Evolutionary conservation across 1,140 invertebrate genomes (phyloP).

Genomic region (Scaptomyza hsui): DNA sequence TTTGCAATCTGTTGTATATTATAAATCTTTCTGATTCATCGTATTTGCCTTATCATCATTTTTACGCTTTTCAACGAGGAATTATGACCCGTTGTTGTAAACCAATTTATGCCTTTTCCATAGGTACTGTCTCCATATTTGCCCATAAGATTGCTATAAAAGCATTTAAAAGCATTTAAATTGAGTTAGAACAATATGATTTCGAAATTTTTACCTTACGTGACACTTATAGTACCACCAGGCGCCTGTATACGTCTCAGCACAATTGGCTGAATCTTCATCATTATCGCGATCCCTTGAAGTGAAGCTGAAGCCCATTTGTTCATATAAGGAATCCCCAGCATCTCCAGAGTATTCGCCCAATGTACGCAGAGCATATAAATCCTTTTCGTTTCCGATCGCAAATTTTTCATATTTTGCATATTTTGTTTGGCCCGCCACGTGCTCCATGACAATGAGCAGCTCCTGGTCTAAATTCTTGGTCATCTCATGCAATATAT

Average conservation of each 20-base stretch:
- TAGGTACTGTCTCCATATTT: constrained; percentile 31
- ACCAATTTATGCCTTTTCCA: constrained; percentile 41
- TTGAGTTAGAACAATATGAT: no score
- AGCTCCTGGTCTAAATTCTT: constrained; percentile 86
- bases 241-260: constrained; percentile 86
- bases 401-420: constrained; percentile 88
- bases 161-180: no score
- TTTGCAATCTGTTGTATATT: no score
- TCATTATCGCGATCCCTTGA: constrained; percentile 89
- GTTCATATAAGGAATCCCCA: constrained; percentile 87
- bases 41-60: constrained; percentile 36
- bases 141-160: constrained; percentile 41
- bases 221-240: constrained; percentile 86
- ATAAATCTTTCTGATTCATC: neutral
- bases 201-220: constrained; percentile 13
- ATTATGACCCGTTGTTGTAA: constrained; percentile 12
- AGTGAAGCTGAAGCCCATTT: constrained; percentile 88
- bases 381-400: constrained; percentile 86
- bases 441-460: constrained; percentile 87
- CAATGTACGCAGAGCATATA: constrained; percentile 87
- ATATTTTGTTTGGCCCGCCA: constrained; percentile 84
- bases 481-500: constrained; percentile 85
- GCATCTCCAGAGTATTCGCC: constrained; percentile 87
- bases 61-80: constrained; percentile 26
- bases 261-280: constrained; percentile 87